Base-by-base conservation (phyloP, 2,797 vertebrate species). In the Hipposideros larvatus region DNA sequence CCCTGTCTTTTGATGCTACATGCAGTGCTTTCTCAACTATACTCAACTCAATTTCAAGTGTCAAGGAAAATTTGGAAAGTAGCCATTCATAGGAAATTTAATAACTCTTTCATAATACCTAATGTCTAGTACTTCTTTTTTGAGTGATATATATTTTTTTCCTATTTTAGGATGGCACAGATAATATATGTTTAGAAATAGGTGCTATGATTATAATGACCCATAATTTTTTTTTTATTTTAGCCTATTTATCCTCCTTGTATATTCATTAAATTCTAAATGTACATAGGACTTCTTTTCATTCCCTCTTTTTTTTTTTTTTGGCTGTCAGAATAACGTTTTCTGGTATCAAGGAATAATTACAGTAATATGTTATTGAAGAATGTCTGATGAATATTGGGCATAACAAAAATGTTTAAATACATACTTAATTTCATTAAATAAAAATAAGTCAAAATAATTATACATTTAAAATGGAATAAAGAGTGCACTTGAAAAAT, bases 401-500 rank as follows among this genome's bases (percentile, higher is more conserved):
- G 43, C 31, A 74, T 37, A 73, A 71, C 6, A 94, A 83, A 75
- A 65, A 92, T 89, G 77, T 70, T 87, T 96, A 73, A 94, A 91
- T 89, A 55, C 1, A 5, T 78, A 66, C 92, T 92, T 86, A 1
- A 70, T 63, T 87, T 86, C 70, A 22, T 24, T 75, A 55, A 91
- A 51, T 51, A 51, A 94, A 92, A 91, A 34, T 37, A 94, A 80
- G 5, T 82, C 24, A 89, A 26, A 65, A 70, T 80, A 96, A 93
- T 75, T 34, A 83, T n/a, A 53, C 8, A 85, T 83, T 95, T 93
- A 63, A 87, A 90, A 74, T 53, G 41, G 19, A 93, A 80, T 94
- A 63, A 86, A 91, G 74, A 85, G 21, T 3, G 0, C 61, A 55
- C 90, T 93, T 96, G 79, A 61, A 96, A 96, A 97, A 96, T 48